Evolutionary conservation across 2,888 invertebrate species (phyloP), one percentile per base, ranked within the genome.

Genomic region (Lapara coniferarum): DNA sequence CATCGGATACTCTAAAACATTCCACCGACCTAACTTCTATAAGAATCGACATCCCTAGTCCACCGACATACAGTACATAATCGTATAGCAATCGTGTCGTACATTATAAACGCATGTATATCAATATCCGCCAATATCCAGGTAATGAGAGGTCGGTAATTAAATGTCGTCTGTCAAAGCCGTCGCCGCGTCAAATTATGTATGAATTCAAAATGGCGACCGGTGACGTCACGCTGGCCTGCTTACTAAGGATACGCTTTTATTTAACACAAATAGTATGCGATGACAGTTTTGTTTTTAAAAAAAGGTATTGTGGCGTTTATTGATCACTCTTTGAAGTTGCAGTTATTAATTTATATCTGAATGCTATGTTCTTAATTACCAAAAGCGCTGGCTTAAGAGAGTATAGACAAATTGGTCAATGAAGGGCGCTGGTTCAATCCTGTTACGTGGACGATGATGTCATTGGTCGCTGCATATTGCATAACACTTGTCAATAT

Each of bases 141-240:
- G 92, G 91, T 92, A 93, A 92, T 93, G 92, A 93, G 93, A 85
- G 91, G 86, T 86, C 87, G 89, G 85, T 93, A 93, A 93, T 93
- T 93, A 93, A 93, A 92, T 90, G 91, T 91, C 92, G 88, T 88
- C 88, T 89, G 91, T 92, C 92, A 91, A 87, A 89, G 82, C 86
- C 85, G 88, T 88, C 88, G 85, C 81, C 87, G 84, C 88, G 89
- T 92, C 92, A 91, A 87, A 90, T 90, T 91, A 89, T 86, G 81
- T 82, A 82, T 85, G 72, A 70, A 83, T 84, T 79, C 88, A 88
- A 90, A 90, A 91, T 91, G 90, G 90, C 86, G 83, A 81, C 63
- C 80, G 78, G 77, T 85, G 85, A 87, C 86, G 85, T 87, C 85
- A 85, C 80, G 69, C 19, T 16, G 59, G 59, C 59, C 37, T 49